A percentile compares a stretch with the other conserved stretches of the same genome.
These are phyloP conservation scores for Chelon labrosus DNA, from an alignment of 2,797 vertebrate genomes.

Conservation along the genomic window DNA sequence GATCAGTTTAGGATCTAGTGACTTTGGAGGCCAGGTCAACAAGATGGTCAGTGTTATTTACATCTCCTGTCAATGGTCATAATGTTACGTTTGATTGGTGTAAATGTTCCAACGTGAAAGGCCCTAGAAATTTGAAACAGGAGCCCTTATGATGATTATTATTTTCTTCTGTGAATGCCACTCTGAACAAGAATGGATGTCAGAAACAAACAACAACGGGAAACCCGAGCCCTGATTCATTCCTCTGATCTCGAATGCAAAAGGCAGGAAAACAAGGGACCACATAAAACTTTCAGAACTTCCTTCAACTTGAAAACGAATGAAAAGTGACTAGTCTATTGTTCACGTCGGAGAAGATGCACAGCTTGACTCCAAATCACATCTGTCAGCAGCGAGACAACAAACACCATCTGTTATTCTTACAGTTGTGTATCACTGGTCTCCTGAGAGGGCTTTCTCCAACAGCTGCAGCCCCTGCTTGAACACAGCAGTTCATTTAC, in stretches of 20 bases:
- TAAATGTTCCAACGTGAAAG: background rate
- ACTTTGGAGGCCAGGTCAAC: too few relatives aligned
- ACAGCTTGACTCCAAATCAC: conserved; percentile 6
- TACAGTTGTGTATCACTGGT: conserved; percentile 28
- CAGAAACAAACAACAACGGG: background rate
- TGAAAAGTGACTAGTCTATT: background rate
- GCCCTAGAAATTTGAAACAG: background rate
- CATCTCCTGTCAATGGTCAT: too few relatives aligned
- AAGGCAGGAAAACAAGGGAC: too few relatives aligned
- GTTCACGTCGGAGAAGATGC: background rate
- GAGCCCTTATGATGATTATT: background rate
- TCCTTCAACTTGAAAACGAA: background rate
- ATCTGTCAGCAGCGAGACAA: background rate
- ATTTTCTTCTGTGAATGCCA: background rate
- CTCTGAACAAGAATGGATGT: background rate
- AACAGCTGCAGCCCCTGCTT: conserved; percentile 31
- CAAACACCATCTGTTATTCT: conserved; percentile 35
- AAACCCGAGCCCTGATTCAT: background rate
- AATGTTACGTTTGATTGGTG: too few relatives aligned
- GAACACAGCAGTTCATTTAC: background rate
- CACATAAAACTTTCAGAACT: background rate
- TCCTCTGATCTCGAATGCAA: background rate
- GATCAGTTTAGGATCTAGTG: too few relatives aligned
- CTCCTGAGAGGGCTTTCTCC: conserved; percentile 25
- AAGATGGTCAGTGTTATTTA: too few relatives aligned